Conservation (phyloP, 2,797 vertebrate species). For the Loris lydekkerianus region DNA sequence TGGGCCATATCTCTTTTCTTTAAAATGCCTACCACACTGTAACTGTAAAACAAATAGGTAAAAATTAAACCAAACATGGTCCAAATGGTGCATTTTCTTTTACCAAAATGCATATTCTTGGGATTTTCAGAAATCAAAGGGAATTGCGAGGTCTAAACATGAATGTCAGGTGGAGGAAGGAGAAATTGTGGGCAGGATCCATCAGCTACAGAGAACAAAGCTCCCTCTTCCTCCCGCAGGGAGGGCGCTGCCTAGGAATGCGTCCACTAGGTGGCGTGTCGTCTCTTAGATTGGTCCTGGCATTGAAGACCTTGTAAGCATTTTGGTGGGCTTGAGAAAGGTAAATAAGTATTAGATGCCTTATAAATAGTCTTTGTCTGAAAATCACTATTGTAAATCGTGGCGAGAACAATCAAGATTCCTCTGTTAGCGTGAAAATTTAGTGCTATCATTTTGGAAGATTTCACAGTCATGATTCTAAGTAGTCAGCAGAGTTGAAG, state of each 20-base stretch:
- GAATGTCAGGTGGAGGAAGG: background rate
- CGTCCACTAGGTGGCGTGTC: slow-evolving; percentile 83
- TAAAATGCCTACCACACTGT: slow-evolving; percentile 13
- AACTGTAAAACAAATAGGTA: slow-evolving; percentile 42
- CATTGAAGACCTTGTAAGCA: background rate
- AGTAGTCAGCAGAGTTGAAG: background rate
- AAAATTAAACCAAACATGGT: slow-evolving; percentile 31
- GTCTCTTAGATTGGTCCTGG: slow-evolving; percentile 42
- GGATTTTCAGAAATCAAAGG: slow-evolving; percentile 36
- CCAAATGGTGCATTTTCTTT: background rate
- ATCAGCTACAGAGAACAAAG: slow-evolving; percentile 71
- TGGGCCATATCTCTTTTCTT: slow-evolving; percentile 51
- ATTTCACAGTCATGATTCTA: slow-evolving; percentile 22
- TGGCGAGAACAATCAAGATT: background rate
- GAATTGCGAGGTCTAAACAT: background rate
- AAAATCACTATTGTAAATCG: slow-evolving; percentile 12
- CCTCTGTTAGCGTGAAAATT: background rate
- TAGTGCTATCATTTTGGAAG: background rate
- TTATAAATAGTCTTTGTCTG: slow-evolving; percentile 6
- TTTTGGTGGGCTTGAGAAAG: background rate
- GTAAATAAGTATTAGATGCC: background rate
- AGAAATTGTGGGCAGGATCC: background rate
- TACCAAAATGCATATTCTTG: background rate
- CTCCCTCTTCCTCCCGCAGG: background rate
- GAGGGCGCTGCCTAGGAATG: background rate